Percentiles rank a stretch among this genome's conserved stretches.
Evolutionary conservation across 2,797 vertebrate species (phyloP).

Genomic region (Muscicapa comitata): DNA sequence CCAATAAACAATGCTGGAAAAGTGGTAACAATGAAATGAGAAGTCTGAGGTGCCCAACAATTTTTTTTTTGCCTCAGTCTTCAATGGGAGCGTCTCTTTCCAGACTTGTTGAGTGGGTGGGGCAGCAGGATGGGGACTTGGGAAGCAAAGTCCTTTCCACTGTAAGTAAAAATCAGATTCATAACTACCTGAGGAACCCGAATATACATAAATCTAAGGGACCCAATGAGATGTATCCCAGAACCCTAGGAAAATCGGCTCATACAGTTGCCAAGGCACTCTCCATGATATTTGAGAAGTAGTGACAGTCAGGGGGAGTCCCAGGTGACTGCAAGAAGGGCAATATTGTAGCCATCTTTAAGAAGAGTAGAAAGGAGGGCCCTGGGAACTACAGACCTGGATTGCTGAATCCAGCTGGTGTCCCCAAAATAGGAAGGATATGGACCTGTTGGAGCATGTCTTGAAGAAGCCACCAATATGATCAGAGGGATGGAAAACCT

Average conservation of each 20-base stretch:
- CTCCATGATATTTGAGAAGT: not conserved
- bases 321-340: not conserved
- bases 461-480: not conserved
- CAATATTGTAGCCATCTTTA: not conserved
- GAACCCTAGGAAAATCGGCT: not conserved
- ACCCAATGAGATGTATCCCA: not conserved
- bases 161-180: not conserved
- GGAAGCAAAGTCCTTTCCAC: not conserved
- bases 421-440: not conserved
- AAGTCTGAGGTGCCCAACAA: not conserved
- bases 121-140: too few relatives aligned
- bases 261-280: not conserved
- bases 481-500: not conserved
- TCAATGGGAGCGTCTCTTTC: not conserved
- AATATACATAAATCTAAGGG: not conserved
- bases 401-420: not conserved
- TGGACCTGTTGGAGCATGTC: not conserved
- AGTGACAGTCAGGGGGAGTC: not conserved
- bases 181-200: not conserved
- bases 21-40: not conserved
- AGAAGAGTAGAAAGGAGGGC: not conserved
- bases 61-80: not conserved
- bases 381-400: rapidly evolving
- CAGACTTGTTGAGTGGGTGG: not conserved
- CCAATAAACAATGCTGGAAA: not conserved